Conservation (phyloP, 2,113 vertebrate genomes). For the Ictalurus punctatus region DNA sequence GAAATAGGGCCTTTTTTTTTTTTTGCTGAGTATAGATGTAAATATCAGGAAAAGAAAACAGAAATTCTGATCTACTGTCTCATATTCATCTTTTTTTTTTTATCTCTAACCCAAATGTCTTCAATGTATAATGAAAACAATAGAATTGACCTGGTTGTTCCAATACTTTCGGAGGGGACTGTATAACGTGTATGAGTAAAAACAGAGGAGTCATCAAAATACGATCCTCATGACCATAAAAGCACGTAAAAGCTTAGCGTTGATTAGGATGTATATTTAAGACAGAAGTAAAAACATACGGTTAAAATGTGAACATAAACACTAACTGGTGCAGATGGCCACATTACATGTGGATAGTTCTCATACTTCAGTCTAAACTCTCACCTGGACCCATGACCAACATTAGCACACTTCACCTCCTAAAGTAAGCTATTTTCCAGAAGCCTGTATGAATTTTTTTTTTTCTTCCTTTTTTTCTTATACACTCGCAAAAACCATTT, state of each 20-base stretch:
- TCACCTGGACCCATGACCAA: slow-evolving; percentile 18
- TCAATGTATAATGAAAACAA: too few relatives aligned
- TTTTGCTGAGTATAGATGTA: too few relatives aligned
- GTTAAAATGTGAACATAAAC: slow-evolving; percentile 19
- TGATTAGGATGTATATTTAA: not conserved
- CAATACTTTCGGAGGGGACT: too few relatives aligned
- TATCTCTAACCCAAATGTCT: too few relatives aligned
- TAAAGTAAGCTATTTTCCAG: slow-evolving; percentile 28
- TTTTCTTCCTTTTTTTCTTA: not conserved
- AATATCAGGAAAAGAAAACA: too few relatives aligned
- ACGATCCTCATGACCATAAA: not conserved
- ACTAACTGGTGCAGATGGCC: slow-evolving; percentile 10
- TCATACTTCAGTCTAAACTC: slow-evolving; percentile 2
- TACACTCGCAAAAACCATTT: slow-evolving; percentile 10
- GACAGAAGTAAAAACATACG: slow-evolving; percentile 15
- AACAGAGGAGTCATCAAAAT: not conserved
- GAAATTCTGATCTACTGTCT: too few relatives aligned
- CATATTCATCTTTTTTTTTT: too few relatives aligned
- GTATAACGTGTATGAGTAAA: not conserved
- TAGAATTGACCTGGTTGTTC: too few relatives aligned
- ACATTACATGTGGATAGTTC: not conserved
- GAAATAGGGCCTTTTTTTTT: too few relatives aligned
- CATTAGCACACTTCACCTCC: not conserved
- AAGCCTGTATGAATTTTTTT: not conserved
- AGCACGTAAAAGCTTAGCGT: not conserved